Evolutionary conservation across 2,113 vertebrate species (phyloP).

Genomic region (Maccullochella peelii): DNA sequence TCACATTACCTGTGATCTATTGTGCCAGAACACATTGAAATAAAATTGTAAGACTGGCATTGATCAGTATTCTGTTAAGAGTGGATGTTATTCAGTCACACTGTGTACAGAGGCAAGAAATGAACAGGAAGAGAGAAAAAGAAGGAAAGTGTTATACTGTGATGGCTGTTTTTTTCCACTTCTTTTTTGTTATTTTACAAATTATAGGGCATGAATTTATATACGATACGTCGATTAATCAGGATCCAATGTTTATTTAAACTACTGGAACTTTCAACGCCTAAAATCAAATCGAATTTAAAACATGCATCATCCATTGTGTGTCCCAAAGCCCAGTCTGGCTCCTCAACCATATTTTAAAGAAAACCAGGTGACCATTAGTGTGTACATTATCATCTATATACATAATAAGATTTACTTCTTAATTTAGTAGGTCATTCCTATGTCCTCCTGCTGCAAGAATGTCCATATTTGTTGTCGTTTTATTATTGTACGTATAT

Average conservation of each 20-base stretch:
- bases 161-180: neutral
- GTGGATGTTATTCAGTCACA: conserved; percentile 18
- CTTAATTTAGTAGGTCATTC: neutral
- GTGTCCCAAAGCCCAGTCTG: neutral
- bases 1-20: conserved; percentile 3
- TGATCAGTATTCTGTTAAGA: conserved; percentile 23
- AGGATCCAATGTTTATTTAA: conserved; percentile 1
- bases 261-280: neutral
- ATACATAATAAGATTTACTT: neutral
- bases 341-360: neutral
- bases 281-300: neutral
- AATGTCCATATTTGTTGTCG: neutral
- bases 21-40: conserved; percentile 14
- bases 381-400: neutral
- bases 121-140: neutral
- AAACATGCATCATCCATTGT: neutral
- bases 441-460: neutral
- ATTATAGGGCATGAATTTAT: neutral
- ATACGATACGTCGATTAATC: neutral
- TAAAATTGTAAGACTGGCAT: conserved; percentile 12
- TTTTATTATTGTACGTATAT: neutral
- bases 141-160: neutral
- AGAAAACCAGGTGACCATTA: neutral
- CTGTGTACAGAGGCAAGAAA: conserved; percentile 8
- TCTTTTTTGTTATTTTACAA: neutral